Percentiles rank a stretch among this genome's conserved stretches.
These are phyloP conservation scores for Heteropelma amictum DNA, from an alignment of 2,888 invertebrate genomes.

Conservation along the genomic window DNA sequence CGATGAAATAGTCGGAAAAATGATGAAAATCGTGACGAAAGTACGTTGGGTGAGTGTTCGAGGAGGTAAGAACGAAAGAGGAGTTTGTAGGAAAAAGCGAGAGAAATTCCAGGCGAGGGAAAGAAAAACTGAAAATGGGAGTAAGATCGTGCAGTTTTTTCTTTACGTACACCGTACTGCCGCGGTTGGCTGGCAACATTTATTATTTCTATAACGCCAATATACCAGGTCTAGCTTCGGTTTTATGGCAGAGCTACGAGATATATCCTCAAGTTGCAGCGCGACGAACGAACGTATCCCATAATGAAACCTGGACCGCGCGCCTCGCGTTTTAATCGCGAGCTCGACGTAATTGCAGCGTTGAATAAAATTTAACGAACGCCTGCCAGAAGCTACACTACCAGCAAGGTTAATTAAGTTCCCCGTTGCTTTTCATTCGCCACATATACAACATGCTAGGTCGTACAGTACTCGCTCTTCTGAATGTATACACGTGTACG, in stretches of 20 bases:
- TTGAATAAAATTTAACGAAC: constrained; percentile 57
- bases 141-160: background rate
- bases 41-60: background rate
- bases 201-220: constrained; percentile 1
- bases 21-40: background rate
- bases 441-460: background rate
- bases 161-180: background rate
- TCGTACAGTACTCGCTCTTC: too few species aligned
- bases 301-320: constrained; percentile 44
- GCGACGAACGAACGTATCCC: constrained; percentile 9
- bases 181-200: background rate
- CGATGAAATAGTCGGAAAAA: too few species aligned
- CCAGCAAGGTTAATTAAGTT: constrained; percentile 53
- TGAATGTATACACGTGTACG: background rate
- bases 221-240: background rate
- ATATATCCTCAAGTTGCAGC: constrained; percentile 3
- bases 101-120: background rate
- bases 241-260: background rate
- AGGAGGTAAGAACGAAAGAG: background rate
- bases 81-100: background rate
- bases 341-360: constrained; percentile 52
- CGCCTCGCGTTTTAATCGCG: constrained; percentile 47
- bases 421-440: constrained; percentile 52
- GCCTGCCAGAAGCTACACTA: constrained; percentile 39
- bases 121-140: background rate